phyloP scores from a whole-genome alignment of 2,113 vertebrate species.

The Genyomyrus donnyi region DNA sequence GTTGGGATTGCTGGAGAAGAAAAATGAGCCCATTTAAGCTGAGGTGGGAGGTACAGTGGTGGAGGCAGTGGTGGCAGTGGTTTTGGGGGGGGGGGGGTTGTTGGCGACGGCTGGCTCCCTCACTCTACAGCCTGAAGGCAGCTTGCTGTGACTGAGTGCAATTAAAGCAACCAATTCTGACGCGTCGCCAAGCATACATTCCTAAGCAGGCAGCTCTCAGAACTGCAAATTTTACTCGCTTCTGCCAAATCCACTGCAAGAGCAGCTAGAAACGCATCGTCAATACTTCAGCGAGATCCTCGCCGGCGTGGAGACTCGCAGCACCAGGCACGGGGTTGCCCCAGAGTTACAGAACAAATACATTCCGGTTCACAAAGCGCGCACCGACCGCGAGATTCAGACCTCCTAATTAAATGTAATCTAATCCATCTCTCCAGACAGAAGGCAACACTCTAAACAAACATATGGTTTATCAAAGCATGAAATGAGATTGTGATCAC shows the following conservation, averaged over 20 bases:
- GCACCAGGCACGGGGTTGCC: background rate
- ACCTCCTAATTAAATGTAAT: slow-evolving; percentile 13
- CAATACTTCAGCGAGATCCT: background rate
- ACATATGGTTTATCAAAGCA: slow-evolving; percentile 8
- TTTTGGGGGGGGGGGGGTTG: background rate
- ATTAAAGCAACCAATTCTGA: background rate
- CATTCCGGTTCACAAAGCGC: background rate
- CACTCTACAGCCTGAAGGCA: background rate
- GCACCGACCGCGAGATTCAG: background rate
- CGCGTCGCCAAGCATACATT: background rate
- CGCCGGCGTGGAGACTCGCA: too few relatives aligned
- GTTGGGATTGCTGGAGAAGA: slow-evolving; percentile 20
- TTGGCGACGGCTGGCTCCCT: background rate
- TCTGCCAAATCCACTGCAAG: background rate
- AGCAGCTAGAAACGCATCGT: background rate
- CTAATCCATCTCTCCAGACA: slow-evolving; percentile 15
- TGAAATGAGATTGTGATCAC: slow-evolving; percentile 16
- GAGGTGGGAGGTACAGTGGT: slow-evolving; percentile 7
- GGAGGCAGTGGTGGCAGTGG: background rate
- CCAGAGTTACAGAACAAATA: background rate
- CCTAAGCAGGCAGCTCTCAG: slow-evolving; percentile 4
- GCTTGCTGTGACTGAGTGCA: background rate
- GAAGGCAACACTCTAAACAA: slow-evolving; percentile 3
- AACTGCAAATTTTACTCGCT: background rate
- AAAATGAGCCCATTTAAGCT: slow-evolving; percentile 23